phyloP scores from a whole-genome alignment of 2,797 vertebrate genomes.

The Eleutherodactylus coqui region DNA sequence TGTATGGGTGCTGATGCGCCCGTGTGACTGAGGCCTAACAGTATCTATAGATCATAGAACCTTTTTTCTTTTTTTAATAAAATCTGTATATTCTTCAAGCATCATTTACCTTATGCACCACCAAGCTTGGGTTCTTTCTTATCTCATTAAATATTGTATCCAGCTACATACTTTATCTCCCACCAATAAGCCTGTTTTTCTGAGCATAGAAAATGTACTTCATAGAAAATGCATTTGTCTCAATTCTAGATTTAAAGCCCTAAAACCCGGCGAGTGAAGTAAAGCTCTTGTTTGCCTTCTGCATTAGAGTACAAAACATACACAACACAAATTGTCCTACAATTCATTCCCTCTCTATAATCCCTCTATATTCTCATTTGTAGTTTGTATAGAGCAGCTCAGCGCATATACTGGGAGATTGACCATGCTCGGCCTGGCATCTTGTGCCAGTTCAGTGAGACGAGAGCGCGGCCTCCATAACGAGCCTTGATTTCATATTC shows the following conservation, averaged over 20 bases:
- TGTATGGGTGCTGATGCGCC: too few species aligned
- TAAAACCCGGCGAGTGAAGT: slow-evolving; percentile 18
- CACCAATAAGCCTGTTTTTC: not conserved
- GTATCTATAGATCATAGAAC: not conserved
- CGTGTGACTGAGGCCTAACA: not conserved
- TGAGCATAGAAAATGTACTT: slow-evolving; percentile 23
- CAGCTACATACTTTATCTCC: not conserved
- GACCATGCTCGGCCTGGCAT: not conserved
- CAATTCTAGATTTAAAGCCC: slow-evolving; percentile 15
- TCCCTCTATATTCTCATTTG: slow-evolving; percentile 46
- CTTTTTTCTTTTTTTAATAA: not conserved
- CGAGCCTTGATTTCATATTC: slow-evolving; percentile 22
- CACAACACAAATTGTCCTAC: not conserved
- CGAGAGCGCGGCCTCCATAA: not conserved
- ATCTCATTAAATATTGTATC: slow-evolving; percentile 1
- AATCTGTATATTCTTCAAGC: not conserved
- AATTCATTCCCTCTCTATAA: slow-evolving; percentile 11
- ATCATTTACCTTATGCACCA: not conserved
- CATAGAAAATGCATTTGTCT: slow-evolving; percentile 18
- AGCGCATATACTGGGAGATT: not conserved
- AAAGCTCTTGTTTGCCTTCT: slow-evolving; percentile 10
- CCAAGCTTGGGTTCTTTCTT: not conserved
- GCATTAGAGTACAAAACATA: slow-evolving; percentile 27
- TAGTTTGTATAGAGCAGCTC: slow-evolving; percentile 14
- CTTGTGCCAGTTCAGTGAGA: slow-evolving; percentile 36